Evolutionary conservation across 2,113 vertebrate species (phyloP), one percentile per base, ranked within the genome.

Genomic region (Pterocles gutturalis): DNA sequence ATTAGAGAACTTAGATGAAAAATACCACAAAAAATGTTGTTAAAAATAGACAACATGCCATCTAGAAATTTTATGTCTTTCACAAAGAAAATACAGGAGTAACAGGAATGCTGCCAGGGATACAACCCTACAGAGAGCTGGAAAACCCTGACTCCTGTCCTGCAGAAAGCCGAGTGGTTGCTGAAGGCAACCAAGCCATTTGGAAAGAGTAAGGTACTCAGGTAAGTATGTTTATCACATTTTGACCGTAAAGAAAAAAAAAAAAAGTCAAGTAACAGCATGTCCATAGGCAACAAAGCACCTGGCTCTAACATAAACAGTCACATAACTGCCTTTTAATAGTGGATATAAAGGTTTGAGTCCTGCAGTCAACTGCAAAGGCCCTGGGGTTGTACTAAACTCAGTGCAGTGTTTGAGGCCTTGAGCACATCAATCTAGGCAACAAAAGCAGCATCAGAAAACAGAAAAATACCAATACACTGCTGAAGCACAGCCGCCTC

Each of bases 271-370:
- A 82, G n/a, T 57, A 79, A 71, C 69, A 87, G 66, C 66, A 67
- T 3, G 12, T 80, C 76, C 62, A 84, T 38, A 73, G 75, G 53
- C 86, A 91, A 57, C 83, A 93, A 92, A 94, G 81, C 86, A 96
- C 81, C 73, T 91, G 53, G 80, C 45, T 87, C 20, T 61, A 84
- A 79, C 60, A 92, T 57, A 61, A 94, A 92, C 76, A 96, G 90
- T 49, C 76, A 87, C 41, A 36, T 76, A 97, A 90, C 60, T 92
- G 86, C 61, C 77, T 90, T 91, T 94, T 79, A 91, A 90, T 67
- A 83, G 86, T 77, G 82, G 51, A 81, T 86, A 75, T 83, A 91
- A 96, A 90, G 36, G 58, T 53, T 38, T 75, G 70, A 91, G 87
- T 66, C 34, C 81, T 86, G 65, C 83, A 83, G n/a, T 58, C 1